phyloP scores from a whole-genome alignment of 2,888 invertebrate species.

The Norana najaformis region DNA sequence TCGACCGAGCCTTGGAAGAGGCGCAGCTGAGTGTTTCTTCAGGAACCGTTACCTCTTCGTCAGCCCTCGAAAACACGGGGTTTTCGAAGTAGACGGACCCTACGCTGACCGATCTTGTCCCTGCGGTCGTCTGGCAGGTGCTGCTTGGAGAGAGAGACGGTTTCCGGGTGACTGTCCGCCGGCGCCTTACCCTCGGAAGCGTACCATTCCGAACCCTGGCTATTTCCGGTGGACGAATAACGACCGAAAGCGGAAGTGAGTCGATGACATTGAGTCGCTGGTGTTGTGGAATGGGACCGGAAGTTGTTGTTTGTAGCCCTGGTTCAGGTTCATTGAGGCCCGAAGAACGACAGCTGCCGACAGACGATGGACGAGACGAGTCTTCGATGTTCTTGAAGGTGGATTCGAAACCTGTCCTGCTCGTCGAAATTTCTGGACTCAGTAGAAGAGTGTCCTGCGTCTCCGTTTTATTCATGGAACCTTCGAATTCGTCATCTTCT shows the following conservation, averaged over 20 bases:
- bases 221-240: not conserved
- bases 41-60: not conserved
- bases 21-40: not conserved
- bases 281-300: not conserved
- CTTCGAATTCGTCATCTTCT: not conserved
- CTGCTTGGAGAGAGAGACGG: not conserved
- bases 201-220: not conserved
- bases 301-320: not conserved
- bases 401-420: not conserved
- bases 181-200: not conserved
- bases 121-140: not conserved
- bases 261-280: not conserved
- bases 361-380: not conserved
- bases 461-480: not conserved
- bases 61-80: not conserved
- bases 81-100: constrained; percentile 19
- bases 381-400: not conserved
- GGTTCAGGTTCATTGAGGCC: not conserved
- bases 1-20: not conserved
- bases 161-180: not conserved
- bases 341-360: not conserved
- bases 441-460: constrained; percentile 8
- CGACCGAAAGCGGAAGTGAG: not conserved
- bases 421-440: constrained; percentile 2
- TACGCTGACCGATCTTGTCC: not conserved